Conservation (phyloP, 2,888 invertebrate genomes). For the Philopedon plagiatum region DNA sequence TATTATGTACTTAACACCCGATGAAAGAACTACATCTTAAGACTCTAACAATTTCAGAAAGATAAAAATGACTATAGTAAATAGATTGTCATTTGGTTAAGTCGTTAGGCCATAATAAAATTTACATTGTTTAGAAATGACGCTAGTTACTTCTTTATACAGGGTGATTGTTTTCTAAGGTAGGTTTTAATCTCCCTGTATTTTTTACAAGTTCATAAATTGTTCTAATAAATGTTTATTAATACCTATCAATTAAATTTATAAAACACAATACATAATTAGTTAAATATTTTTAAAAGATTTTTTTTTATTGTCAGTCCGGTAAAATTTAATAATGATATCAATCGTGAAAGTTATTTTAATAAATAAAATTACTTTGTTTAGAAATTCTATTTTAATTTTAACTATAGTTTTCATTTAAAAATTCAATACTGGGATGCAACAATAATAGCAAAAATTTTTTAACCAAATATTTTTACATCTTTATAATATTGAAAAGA, state of each 20-base stretch:
- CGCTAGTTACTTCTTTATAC: conserved; percentile 28
- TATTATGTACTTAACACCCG: conserved; percentile 10
- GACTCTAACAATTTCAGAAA: conserved; percentile 10
- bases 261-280: neutral
- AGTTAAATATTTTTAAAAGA: neutral
- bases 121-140: conserved; percentile 48
- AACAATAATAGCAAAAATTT: neutral
- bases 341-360: neutral
- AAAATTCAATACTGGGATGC: conserved; percentile 27
- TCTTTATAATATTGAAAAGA: neutral
- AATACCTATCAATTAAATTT: neutral
- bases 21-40: neutral
- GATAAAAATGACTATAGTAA: conserved; percentile 36
- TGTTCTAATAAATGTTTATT: conserved; percentile 10
- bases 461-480: neutral
- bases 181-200: conserved; percentile 3
- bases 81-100: conserved; percentile 46
- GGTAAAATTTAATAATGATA: conserved; percentile 8
- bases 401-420: neutral
- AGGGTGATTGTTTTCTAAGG: neutral
- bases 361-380: neutral
- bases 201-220: conserved; percentile 19
- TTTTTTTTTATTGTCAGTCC: conserved; percentile 25
- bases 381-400: neutral
- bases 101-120: conserved; percentile 43